Base-by-base conservation (phyloP, 2,888 invertebrate genomes). In the Eumacrocentrus americanus region DNA sequence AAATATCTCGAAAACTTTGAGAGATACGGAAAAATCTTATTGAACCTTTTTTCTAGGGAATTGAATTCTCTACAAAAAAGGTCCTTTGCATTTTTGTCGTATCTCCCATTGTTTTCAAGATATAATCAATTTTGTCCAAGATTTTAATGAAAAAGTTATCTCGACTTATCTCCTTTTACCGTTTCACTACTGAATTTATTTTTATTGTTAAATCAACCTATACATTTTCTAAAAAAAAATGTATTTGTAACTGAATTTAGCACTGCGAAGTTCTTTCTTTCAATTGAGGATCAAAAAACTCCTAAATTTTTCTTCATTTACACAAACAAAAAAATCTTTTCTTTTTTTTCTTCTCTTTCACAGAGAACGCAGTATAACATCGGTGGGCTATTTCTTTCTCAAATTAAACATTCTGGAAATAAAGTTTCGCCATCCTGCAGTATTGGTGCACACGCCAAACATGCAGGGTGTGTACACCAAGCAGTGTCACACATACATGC, bases 331-430 rank as follows among this genome's bases (percentile, higher is more conserved):
- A 18, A 52, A 18, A 37, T 52, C 37, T 38, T 23, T 14, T 5
- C 9, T 37, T 12, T 29, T 34, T 4, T 48, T 34, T 48, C 7
- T 38, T 23, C 20, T 18, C 20, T 37, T n/a, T n/a, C n/a, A n/a
- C n/a, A 18, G 12, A 53, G 12, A 42, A 29, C 14, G 34, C 14
- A 42, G 18, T 29, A 11, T 4, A 11, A 3, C 2, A 29, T 25
- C 16, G 20, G 22, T 29, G 12, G 29, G 42, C 44, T 50, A 50
- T 55, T 60, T 60, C 42, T 50, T 50, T 60, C 54, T 35, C 12
- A 60, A 60, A 60, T 51, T 37, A 51, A 78, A 78, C 77, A 77
- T 74, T 76, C 78, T 77, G 75, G 76, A 79, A 79, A 79, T 79
- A 79, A 80, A 79, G 72, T 75, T 76, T 74, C 70, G 62, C 67